Evolutionary conservation across 2,113 vertebrate species (phyloP), one percentile per base, ranked within the genome.

Genomic region (Odontophorus gujanensis): DNA sequence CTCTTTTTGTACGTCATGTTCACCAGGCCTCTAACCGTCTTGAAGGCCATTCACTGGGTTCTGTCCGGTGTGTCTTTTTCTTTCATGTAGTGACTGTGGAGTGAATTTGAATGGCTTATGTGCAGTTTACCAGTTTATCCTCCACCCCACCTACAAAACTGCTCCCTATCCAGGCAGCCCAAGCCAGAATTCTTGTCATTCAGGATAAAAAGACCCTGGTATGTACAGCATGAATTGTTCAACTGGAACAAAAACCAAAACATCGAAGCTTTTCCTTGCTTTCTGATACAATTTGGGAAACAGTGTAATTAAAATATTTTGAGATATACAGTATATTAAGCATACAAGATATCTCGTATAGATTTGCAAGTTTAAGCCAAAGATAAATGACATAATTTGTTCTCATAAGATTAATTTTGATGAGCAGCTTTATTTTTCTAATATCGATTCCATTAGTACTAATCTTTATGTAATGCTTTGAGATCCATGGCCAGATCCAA

Each of bases 351-450:
- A 7, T 11, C 40, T 28, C 57, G 58, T 73, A 45, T 38, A 62
- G 4, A 53, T 94, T 82, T 89, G 3, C 7, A 74, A 85, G 53
- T 14, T 87, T 66, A 85, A 77, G 85, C 17, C 18, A 79, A 76
- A 81, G 51, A 22, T 42, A 89, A 90, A 82, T 69, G 22, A n/a
- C 19, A 21, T 68, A 25, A 59, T 51, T 86, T 89, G 18, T 68
- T 53, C 45, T 73, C 22, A 62, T 58, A 43, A 85, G 91, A 83
- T 66, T 87, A 69, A 69, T 82, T 91, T n/a, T 89, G 38, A 85
- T 58, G 9, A 69, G 21, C 24, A 87, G 48, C 11, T 69, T 34
- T 9, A 67, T 85, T 87, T 94, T 82, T 16, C 58, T 80, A 76
- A 76, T 82, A 73, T 11, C 71, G 45, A 74, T 79, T 69, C 25